phyloP scores from a whole-genome alignment of 2,113 vertebrate species.

The Colius striatus region DNA sequence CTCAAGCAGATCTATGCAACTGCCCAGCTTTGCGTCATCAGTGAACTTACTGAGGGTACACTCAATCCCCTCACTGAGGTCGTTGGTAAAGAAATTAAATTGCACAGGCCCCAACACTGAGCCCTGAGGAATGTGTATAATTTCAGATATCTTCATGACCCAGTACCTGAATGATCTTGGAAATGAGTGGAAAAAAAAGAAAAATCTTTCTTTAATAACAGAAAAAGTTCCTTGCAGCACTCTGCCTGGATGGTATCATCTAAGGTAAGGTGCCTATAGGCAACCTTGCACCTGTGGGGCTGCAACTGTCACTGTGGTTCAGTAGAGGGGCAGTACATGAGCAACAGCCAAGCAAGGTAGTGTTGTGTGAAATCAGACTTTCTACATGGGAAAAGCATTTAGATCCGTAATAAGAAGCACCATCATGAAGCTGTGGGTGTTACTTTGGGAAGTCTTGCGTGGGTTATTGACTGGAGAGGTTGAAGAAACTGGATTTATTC shows the following conservation, averaged over 20 bases:
- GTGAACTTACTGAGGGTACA: no score
- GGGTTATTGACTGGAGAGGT: not conserved
- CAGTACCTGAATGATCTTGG: not conserved
- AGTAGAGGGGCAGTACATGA: not conserved
- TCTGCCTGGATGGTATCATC: not conserved
- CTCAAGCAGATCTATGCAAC: no score
- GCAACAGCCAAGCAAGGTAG: not conserved
- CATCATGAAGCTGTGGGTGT: not conserved
- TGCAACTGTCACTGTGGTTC: accelerated
- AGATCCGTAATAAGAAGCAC: not conserved
- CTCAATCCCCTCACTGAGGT: no score
- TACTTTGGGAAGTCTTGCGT: not conserved
- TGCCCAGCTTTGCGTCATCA: no score
- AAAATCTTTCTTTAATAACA: not conserved
- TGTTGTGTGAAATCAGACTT: not conserved
- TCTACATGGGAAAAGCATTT: not conserved
- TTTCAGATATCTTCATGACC: not conserved
- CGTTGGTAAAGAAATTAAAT: no score
- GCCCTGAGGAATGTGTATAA: no score
- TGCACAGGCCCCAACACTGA: no score
- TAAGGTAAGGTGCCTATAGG: not conserved
- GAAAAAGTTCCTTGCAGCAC: not conserved
- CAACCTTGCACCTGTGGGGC: not conserved
- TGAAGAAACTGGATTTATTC: not conserved
- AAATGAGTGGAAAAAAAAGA: not conserved